These are phyloP conservation scores for Caenorhabditis sp. DNA, from an alignment of 2,888 invertebrate genomes.

Conservation along the genomic window DNA sequence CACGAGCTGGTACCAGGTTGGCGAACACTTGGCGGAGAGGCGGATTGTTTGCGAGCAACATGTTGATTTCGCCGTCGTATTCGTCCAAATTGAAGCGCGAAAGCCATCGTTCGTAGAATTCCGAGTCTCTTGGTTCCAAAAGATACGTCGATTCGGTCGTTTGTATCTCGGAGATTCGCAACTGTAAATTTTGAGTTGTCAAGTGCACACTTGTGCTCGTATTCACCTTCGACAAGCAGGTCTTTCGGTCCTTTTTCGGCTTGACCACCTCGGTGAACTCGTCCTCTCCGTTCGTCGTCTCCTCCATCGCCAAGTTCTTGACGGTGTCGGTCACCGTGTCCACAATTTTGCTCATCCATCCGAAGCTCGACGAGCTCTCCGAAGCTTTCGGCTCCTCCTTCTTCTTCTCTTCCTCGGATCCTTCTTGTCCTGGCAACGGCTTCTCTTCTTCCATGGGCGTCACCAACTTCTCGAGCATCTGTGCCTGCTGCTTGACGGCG, in stretches of 20 bases:
- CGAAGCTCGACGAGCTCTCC: constrained; percentile 56
- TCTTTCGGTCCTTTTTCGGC: constrained; percentile 63
- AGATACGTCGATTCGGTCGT: constrained; percentile 66
- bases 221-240: constrained; percentile 40
- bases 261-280: constrained; percentile 71
- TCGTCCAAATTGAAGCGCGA: constrained; percentile 61
- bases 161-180: constrained; percentile 67
- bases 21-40: constrained; percentile 83
- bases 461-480: constrained; percentile 73
- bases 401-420: constrained; percentile 1
- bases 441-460: constrained; percentile 64
- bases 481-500: constrained; percentile 74
- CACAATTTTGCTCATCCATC: constrained; percentile 70
- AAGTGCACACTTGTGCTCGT: no score
- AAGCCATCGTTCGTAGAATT: constrained; percentile 49
- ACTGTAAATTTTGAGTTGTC: constrained; percentile 24
- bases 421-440: constrained; percentile 36
- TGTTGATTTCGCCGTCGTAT: constrained; percentile 81
- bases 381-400: constrained; percentile 19
- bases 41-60: constrained; percentile 83
- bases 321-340: constrained; percentile 68
- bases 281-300: constrained; percentile 75
- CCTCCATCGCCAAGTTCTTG: constrained; percentile 74
- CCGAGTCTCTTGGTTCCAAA: constrained; percentile 57
- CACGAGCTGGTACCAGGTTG: constrained; percentile 82